A percentile compares a stretch with the other conserved stretches of the same genome.
phyloP scores from a whole-genome alignment of 2,113 vertebrate genomes.

The Takifugu flavidus region DNA sequence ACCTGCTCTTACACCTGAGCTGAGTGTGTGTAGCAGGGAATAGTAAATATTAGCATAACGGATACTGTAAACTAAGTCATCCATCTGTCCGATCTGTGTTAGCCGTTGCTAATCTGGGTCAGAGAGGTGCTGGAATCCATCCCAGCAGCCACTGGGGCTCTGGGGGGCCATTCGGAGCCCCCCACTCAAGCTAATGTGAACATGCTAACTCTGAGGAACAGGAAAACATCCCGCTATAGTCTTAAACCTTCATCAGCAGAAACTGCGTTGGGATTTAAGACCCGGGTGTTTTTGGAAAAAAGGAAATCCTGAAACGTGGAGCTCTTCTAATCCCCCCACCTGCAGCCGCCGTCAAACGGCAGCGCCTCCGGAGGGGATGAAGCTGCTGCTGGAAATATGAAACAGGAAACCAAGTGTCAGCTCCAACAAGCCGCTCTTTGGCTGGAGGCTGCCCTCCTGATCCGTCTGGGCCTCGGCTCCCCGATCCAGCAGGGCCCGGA shows the following conservation, averaged over 20 bases:
- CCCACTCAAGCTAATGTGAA: no score
- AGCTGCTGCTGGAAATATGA: conserved; percentile 60
- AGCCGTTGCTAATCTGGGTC: no score
- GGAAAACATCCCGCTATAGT: neutral
- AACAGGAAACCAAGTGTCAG: conserved; percentile 62
- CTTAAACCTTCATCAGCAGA: conserved; percentile 44
- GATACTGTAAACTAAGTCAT: no score
- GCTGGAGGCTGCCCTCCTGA: conserved; percentile 2
- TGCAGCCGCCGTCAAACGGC: conserved; percentile 35
- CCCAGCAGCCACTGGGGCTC: no score
- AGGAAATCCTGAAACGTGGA: conserved; percentile 38
- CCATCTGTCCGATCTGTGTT: no score
- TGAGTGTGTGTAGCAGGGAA: no score
- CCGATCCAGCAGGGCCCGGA: conserved; percentile 22
- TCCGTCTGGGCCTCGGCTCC: conserved; percentile 5
- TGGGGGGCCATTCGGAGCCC: no score
- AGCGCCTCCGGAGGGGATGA: conserved; percentile 56
- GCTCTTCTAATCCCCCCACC: conserved; percentile 57
- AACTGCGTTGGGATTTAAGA: conserved; percentile 38
- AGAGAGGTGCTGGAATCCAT: no score
- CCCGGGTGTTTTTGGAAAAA: conserved; percentile 42
- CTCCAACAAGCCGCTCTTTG: conserved; percentile 63
- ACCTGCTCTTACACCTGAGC: no score
- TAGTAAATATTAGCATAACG: no score
- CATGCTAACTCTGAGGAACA: no score